Conservation (phyloP, 2,113 vertebrate species). For the Mustelus asterias region DNA sequence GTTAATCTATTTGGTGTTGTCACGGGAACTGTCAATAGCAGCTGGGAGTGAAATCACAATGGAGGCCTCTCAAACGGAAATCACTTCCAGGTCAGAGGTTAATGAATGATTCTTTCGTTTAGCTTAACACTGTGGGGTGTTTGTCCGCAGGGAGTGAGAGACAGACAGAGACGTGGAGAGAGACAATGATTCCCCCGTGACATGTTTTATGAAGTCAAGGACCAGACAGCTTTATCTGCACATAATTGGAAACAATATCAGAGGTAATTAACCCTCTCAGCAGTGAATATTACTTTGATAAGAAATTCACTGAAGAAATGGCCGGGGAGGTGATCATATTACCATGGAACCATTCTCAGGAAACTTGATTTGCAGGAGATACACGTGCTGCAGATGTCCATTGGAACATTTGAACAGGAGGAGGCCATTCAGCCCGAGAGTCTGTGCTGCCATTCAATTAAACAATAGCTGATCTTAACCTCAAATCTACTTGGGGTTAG, state of each 20-base stretch:
- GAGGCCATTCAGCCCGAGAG: neutral
- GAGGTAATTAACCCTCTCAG: constrained; percentile 30
- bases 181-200: constrained; percentile 8
- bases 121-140: neutral
- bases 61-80: neutral
- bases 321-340: neutral
- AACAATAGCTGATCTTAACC: neutral
- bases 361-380: neutral
- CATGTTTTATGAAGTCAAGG: constrained; percentile 20
- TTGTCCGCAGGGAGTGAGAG: neutral
- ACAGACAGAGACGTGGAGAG: neutral
- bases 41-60: neutral
- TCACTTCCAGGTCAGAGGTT: constrained; percentile 20
- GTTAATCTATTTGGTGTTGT: constrained; percentile 30
- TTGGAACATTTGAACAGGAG: neutral
- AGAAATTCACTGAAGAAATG: neutral
- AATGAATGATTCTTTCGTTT: constrained; percentile 23
- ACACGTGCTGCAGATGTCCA: neutral
- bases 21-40: neutral
- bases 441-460: neutral
- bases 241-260: constrained; percentile 17
- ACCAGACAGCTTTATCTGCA: neutral
- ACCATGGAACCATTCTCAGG: neutral
- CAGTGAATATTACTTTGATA: neutral
- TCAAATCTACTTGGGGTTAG: neutral